phyloP scores from a whole-genome alignment of 2,113 vertebrate genomes.

The Phasianus colchicus region DNA sequence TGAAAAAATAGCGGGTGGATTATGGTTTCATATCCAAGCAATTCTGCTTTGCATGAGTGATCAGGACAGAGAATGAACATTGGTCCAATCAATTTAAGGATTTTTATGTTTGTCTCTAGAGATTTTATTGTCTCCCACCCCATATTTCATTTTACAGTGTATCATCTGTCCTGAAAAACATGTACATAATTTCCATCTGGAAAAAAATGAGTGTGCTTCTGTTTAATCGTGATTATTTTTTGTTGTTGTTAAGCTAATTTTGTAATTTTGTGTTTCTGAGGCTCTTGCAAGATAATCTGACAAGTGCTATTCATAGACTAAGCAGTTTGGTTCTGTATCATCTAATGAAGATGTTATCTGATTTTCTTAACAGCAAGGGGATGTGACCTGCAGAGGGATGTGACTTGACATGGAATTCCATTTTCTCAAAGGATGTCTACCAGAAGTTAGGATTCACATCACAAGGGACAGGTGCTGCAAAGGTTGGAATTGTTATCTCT shows the following conservation, averaged over 20 bases:
- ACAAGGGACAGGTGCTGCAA: background rate
- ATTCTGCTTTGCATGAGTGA: background rate
- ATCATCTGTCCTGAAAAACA: constrained; percentile 40
- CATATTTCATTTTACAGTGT: background rate
- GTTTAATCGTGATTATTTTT: constrained; percentile 42
- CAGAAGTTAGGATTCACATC: constrained; percentile 44
- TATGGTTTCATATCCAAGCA: background rate
- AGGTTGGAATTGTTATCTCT: constrained; percentile 46
- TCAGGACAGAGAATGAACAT: background rate
- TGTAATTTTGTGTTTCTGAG: constrained; percentile 49
- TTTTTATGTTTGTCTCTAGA: background rate
- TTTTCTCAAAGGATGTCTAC: constrained; percentile 10
- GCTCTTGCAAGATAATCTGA: background rate
- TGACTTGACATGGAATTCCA: constrained; percentile 17
- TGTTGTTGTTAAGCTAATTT: constrained; percentile 18
- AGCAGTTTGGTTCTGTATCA: background rate
- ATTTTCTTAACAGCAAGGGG: constrained; percentile 22
- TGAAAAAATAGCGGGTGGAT: background rate
- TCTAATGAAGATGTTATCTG: background rate
- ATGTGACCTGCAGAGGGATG: background rate
- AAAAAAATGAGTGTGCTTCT: constrained; percentile 23
- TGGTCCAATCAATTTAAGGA: background rate
- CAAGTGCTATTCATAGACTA: background rate
- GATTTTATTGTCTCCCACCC: background rate
- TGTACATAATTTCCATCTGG: constrained; percentile 27